Evolutionary conservation across 2,797 vertebrate species (phyloP), one percentile per base, ranked within the genome.

Genomic region (Artibeus lituratus): DNA sequence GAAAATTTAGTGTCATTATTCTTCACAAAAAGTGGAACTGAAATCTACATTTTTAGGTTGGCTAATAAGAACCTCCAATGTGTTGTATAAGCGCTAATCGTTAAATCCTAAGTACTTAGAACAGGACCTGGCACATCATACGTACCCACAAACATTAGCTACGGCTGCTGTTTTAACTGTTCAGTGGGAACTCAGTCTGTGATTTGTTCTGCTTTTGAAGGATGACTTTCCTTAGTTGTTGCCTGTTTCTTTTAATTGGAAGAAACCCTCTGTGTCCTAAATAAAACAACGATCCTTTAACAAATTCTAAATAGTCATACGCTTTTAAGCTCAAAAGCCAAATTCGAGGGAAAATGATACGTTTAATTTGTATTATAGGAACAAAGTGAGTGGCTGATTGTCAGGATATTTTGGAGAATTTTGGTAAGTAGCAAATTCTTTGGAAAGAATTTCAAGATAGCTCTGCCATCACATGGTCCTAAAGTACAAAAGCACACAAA

Each of bases 221-320:
- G 10, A 67, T 26, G 84, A 76, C 51, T 87, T 86, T 91, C 39
- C 49, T 57, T 7, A 42, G 65, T 91, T 72, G 37, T 90, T 78
- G 70, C 39, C 49, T 96, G 77, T 87, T 96, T 97, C 93, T 73
- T 91, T 49, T 39, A 42, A 35, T 69, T 18, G 87, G 62, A 96
- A 96, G 87, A 96, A 89, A 93, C 24, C n/a, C 69, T 97, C 67
- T 82, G 72, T 90, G 84, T 42, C 39, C 81, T 72, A 42, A 87
- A 91, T 59, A 35, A 95, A 90, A 97, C 95, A 96, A 97, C 72
- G 87, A 67, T 80, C 69, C 80, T 97, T 97, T 97, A 97, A 97
- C 57, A 96, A 85, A 76, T 62, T n/a, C 51, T 74, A 81, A 90
- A 32, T 12, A 93, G 90, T 62, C 57, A 82, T 49, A 85, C n/a